Conservation (phyloP, 2,797 vertebrate genomes). For the Coendou prehensilis region DNA sequence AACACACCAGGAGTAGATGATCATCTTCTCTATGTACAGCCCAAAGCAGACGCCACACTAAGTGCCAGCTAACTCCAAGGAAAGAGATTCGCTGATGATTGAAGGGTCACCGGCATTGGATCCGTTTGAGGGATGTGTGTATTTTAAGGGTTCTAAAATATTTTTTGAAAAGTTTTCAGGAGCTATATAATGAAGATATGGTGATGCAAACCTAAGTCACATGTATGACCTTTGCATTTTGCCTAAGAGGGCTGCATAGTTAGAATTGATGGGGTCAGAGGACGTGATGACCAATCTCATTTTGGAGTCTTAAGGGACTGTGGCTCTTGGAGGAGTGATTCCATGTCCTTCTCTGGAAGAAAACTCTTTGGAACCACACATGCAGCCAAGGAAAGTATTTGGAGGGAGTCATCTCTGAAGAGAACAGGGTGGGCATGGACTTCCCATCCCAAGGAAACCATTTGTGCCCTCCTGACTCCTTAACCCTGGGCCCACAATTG, state of each 20-base stretch:
- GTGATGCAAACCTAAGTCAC: not conserved
- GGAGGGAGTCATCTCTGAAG: not conserved
- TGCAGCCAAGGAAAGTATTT: not conserved
- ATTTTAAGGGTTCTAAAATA: not conserved
- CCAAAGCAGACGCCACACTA: not conserved
- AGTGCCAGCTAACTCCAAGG: not conserved
- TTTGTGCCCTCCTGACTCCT: not conserved
- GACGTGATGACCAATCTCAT: not conserved
- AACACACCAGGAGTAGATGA: not conserved
- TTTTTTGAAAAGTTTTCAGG: not conserved
- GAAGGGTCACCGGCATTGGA: not conserved
- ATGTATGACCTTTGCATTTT: not conserved
- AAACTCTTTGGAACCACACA: not conserved
- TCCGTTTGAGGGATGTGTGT: not conserved
- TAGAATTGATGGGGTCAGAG: not conserved
- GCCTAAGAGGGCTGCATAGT: not conserved
- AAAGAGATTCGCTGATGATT: too few species aligned
- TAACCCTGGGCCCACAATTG: not conserved
- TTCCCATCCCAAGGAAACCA: not conserved
- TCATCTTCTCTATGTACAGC: not conserved
- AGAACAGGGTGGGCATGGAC: not conserved
- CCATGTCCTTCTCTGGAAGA: not conserved
- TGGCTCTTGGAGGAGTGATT: not conserved
- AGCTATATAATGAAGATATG: not conserved
- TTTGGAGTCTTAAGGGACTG: not conserved